Evolutionary conservation across 2,888 invertebrate genomes (phyloP), one percentile per base, ranked within the genome.

Genomic region (Hetaerina titia): DNA sequence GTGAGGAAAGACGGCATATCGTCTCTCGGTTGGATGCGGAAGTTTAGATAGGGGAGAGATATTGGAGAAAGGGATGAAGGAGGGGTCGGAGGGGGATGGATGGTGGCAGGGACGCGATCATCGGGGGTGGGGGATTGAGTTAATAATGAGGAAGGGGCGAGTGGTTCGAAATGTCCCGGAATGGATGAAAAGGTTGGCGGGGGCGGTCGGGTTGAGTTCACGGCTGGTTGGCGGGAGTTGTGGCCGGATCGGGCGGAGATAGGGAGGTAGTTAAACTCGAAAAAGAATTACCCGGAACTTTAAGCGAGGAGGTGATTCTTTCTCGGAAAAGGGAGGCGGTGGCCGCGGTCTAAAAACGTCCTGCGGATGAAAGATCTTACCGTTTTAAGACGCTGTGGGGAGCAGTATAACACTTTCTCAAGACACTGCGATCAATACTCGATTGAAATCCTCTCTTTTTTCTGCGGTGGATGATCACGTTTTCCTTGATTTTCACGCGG

Each of bases 281-380:
- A 58, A 89, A 89, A 57, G 89, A 89, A 58, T 57, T 89, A 89
- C 89, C 89, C 19, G 58, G 89, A 58, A 89, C 57, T 58, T 22
- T 58, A 19, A 45, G 89, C 56, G 58, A 57, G 89, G 17, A n/a
- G 89, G n/a, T n/a, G 89, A 89, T 89, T 58, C 89, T 58, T 89
- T 58, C 58, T 57, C 89, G 57, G 58, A 89, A 89, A 22, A 89
- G 58, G 22, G n/a, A 89, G 58, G 58, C 22, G 58, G 57, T n/a
- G 58, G 57, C 89, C 9, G 6, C 22, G 31, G 81, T 81, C 17
- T 89, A 89, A 89, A 89, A 89, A 89, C n/a, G 89, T 89, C 89
- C n/a, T 56, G 19, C 15, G 89, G n/a, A 89, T 89, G 19, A 89
- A 58, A 89, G 89, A 89, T 89, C 58, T 6, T 31, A 8, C 57